Percentiles rank a stretch among this genome's conserved stretches.
Evolutionary conservation across 2,113 vertebrate genomes (phyloP).

Genomic region (Lasiurus cinereus): DNA sequence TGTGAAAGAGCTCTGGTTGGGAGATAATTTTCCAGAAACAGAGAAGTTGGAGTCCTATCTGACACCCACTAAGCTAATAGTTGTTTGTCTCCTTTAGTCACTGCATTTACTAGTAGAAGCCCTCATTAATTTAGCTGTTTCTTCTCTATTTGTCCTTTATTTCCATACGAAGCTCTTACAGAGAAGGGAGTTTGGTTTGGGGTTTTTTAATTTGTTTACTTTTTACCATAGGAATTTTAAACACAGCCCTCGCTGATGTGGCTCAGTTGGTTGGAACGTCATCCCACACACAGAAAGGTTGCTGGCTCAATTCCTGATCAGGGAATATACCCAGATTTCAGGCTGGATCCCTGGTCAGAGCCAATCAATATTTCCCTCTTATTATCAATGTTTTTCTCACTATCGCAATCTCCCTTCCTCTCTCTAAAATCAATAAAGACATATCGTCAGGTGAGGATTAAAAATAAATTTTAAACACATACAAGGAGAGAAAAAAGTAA

Average conservation of each 20-base stretch:
- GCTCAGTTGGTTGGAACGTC: not conserved
- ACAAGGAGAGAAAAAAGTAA: not conserved
- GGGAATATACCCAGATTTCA: not conserved
- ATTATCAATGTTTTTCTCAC: not conserved
- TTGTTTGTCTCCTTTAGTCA: not conserved
- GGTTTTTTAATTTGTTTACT: not conserved
- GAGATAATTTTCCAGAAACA: not conserved
- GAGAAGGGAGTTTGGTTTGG: not conserved
- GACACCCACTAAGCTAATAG: not conserved
- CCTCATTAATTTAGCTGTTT: not conserved
- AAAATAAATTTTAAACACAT: not conserved
- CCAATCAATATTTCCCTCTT: not conserved
- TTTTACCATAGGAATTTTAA: not conserved
- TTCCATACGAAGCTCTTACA: not conserved
- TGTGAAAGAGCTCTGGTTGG: not conserved
- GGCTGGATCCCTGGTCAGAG: not conserved
- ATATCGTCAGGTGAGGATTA: not conserved
- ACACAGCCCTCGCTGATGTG: not conserved
- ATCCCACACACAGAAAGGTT: not conserved
- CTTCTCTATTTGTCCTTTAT: not conserved
- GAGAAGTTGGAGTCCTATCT: conserved; percentile 3
- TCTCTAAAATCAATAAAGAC: not conserved
- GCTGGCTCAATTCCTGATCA: not conserved
- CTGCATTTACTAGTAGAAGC: not conserved
- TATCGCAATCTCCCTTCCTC: not conserved